These are phyloP conservation scores for Odocoileus virginianus DNA, from an alignment of 2,113 vertebrate species.

Conservation along the genomic window DNA sequence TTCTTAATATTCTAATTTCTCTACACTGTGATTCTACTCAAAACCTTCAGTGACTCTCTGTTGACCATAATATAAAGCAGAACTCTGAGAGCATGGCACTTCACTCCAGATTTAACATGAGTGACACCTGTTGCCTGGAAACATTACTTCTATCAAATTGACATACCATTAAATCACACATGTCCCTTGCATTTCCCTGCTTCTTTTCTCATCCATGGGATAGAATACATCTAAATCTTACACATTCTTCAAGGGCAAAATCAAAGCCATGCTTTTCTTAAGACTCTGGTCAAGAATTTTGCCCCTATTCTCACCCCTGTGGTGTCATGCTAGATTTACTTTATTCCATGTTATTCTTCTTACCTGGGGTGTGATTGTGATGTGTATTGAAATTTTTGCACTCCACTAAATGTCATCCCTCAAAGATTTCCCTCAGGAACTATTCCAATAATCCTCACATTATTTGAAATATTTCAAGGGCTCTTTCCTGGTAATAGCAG, in stretches of 20 bases:
- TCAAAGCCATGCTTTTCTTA: not conserved
- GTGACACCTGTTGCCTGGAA: not conserved
- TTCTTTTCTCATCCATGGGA: not conserved
- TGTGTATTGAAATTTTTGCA: not conserved
- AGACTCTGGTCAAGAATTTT: not conserved
- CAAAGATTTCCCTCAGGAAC: not conserved
- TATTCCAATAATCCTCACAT: not conserved
- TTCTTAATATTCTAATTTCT: not conserved
- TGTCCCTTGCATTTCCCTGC: not conserved
- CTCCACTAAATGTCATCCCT: not conserved
- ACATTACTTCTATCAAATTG: not conserved
- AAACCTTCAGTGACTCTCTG: not conserved
- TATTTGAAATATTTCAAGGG: not conserved
- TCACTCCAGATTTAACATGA: not conserved
- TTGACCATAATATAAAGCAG: not conserved
- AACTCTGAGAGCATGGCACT: not conserved
- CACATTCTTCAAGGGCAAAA: not conserved
- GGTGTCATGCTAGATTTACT: not conserved
- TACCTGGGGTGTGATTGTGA: not conserved
- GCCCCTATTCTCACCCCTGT: not conserved
- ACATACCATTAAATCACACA: not conserved
- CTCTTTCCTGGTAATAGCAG: not conserved
- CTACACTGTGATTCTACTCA: not conserved
- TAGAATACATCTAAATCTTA: not conserved
- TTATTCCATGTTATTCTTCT: not conserved